phyloP scores from a whole-genome alignment of 1,140 invertebrate species.

The Drosophila erecta region DNA sequence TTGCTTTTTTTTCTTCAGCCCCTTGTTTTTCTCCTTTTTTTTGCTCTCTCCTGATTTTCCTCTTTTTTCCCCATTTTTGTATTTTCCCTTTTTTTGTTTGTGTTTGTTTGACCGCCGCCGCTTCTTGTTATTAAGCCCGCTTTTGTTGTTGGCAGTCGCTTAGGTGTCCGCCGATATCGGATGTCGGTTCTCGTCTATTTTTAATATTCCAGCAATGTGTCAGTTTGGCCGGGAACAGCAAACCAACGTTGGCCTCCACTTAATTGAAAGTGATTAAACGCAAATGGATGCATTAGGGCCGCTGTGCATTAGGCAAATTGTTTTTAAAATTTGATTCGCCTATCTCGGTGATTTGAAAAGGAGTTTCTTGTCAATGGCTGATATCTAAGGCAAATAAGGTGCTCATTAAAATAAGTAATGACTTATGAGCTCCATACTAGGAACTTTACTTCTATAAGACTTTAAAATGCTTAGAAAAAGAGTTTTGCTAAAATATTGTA shows the following conservation, averaged over 20 bases:
- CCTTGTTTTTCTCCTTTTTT: conserved; percentile 3
- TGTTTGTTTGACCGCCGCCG: conserved; percentile 30
- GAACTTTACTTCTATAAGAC: no score
- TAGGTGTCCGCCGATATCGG: conserved; percentile 47
- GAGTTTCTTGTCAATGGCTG: conserved; percentile 8
- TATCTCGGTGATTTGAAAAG: conserved; percentile 35
- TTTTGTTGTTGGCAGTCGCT: conserved; percentile 31
- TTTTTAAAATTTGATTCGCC: conserved; percentile 23
- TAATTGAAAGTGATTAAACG: conserved; percentile 63
- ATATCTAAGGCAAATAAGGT: background rate
- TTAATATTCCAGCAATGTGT: conserved; percentile 58
- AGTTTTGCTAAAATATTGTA: no score
- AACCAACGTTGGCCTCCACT: conserved; percentile 22
- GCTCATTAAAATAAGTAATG: background rate
- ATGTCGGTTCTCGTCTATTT: conserved; percentile 56
- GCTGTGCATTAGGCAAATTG: conserved; percentile 47
- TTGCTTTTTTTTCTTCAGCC: conserved; percentile 4
- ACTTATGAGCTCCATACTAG: no score
- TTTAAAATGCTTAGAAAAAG: no score
- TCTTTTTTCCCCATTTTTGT: conserved; percentile 3
- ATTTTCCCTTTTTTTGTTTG: conserved; percentile 6
- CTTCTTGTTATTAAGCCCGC: conserved; percentile 34
- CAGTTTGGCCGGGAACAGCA: conserved; percentile 28
- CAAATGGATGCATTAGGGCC: conserved; percentile 46
- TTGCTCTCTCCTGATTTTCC: background rate